These are phyloP conservation scores for Phengaris arion DNA, from an alignment of 2,888 invertebrate species.

Conservation along the genomic window DNA sequence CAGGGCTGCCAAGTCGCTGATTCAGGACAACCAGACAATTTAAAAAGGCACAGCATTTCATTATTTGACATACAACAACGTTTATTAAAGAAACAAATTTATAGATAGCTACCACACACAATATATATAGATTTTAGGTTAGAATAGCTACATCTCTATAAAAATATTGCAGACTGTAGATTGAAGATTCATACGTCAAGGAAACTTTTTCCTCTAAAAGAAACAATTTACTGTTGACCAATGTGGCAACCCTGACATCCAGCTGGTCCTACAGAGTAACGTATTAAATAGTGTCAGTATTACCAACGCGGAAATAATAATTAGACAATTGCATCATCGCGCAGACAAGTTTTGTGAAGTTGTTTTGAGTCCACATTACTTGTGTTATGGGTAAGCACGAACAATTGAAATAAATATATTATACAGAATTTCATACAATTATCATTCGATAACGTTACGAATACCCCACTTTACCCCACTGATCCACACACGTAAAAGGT, in stretches of 20 bases:
- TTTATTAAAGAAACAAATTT: no score
- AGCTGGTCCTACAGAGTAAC: conserved; percentile 50
- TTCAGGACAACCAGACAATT: neutral
- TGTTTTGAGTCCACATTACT: conserved; percentile 35
- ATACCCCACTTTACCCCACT: neutral
- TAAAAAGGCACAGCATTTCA: neutral
- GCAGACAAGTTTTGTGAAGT: conserved; percentile 44
- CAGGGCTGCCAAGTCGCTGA: conserved; percentile 13
- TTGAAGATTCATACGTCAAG: neutral
- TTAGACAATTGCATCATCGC: conserved; percentile 58
- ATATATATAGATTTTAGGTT: no score
- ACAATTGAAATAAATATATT: no score
- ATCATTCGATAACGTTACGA: no score
- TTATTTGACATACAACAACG: no score
- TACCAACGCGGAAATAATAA: conserved; percentile 66
- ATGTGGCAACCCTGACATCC: conserved; percentile 37
- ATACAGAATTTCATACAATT: no score
- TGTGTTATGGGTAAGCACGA: conserved; percentile 3
- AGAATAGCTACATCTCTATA: no score
- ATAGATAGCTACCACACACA: no score
- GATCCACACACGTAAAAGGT: neutral
- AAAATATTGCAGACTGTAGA: no score
- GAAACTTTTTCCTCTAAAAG: neutral
- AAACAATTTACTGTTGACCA: neutral
- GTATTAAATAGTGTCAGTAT: conserved; percentile 61